Evolutionary conservation across 2,797 vertebrate genomes (phyloP).

Genomic region (Pangasius djambal): DNA sequence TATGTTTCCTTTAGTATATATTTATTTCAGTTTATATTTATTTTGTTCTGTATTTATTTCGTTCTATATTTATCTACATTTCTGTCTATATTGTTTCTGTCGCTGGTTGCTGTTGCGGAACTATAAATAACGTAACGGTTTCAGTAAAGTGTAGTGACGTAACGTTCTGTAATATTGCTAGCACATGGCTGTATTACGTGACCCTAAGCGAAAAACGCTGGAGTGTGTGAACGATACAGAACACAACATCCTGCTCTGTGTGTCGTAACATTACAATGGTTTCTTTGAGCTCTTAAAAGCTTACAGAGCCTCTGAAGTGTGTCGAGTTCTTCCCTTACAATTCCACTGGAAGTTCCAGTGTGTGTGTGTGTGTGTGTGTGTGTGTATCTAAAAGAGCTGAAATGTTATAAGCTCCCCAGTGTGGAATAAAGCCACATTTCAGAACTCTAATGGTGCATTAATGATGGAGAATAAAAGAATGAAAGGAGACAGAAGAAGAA

Average conservation of each 20-base stretch:
- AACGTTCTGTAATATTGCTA: not conserved
- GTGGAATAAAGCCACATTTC: constrained; percentile 29
- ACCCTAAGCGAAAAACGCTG: not conserved
- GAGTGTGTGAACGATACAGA: not conserved
- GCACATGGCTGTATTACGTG: not conserved
- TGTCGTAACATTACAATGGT: constrained; percentile 17
- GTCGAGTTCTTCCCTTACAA: constrained; percentile 22
- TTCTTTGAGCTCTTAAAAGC: constrained; percentile 29
- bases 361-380: constrained; percentile 12
- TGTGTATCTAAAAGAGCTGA: not conserved
- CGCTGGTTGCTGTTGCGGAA: not conserved
- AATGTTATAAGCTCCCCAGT: constrained; percentile 33
- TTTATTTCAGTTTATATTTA: not conserved
- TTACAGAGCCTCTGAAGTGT: constrained; percentile 21
- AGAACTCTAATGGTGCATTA: constrained; percentile 49
- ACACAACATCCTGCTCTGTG: constrained; percentile 7
- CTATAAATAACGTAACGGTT: not conserved
- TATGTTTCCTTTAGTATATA: not conserved
- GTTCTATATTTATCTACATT: not conserved
- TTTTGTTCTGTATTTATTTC: not conserved
- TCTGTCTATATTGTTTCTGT: not conserved
- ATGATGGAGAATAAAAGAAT: constrained; percentile 45
- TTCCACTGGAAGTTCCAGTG: constrained; percentile 23
- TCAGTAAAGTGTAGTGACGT: not conserved
- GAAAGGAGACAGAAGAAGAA: not conserved